These are phyloP conservation scores for Caenorhabditis sp. DNA, from an alignment of 2,888 invertebrate species.

Conservation along the genomic window DNA sequence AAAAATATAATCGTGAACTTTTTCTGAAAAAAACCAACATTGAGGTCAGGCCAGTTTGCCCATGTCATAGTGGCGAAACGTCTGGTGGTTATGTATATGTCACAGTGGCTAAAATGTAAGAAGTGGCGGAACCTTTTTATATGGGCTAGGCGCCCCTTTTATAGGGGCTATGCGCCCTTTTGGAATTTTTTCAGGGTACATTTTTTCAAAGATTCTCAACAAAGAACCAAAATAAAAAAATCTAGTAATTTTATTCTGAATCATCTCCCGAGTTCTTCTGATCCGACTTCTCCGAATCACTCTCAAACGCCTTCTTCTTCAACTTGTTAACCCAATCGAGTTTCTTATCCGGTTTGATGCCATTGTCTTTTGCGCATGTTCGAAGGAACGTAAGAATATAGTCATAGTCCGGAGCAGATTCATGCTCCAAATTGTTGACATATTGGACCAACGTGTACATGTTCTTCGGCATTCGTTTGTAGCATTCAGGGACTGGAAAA, in stretches of 20 bases:
- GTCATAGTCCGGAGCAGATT: conserved; percentile 28
- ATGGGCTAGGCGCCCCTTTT: no score
- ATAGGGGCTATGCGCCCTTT: no score
- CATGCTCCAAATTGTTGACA: conserved; percentile 30
- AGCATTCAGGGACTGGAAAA: conserved; percentile 8
- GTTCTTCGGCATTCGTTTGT: conserved; percentile 15
- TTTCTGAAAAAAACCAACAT: no score
- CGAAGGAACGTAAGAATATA: conserved; percentile 28
- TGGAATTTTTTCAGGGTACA: no score
- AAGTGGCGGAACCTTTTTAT: no score
- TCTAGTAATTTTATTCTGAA: not conserved
- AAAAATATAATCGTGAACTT: no score
- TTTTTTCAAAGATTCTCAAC: no score
- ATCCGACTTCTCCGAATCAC: conserved; percentile 8
- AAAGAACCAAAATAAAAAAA: no score
- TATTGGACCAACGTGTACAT: conserved; percentile 10
- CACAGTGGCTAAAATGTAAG: no score
- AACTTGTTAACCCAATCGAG: conserved; percentile 43
- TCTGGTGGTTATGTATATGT: no score
- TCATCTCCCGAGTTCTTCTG: not conserved
- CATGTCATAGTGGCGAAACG: no score
- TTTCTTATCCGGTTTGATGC: conserved; percentile 23
- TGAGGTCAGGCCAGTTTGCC: no score
- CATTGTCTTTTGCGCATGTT: conserved; percentile 20
- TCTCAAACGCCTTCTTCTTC: conserved; percentile 37